phyloP scores from a whole-genome alignment of 2,113 vertebrate genomes.

The Tylochromis polylepis region DNA sequence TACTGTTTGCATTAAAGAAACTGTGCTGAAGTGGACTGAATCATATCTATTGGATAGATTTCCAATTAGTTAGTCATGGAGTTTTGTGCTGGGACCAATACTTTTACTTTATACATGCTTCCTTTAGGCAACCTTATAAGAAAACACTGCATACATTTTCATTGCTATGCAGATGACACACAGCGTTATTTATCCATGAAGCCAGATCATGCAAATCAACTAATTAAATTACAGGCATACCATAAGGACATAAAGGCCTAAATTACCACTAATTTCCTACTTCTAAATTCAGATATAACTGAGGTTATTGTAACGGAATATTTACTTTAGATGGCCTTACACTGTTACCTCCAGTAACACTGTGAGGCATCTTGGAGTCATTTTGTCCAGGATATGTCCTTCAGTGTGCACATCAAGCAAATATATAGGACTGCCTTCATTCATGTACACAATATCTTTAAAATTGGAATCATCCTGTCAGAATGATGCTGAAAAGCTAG shows the following conservation, averaged over 20 bases:
- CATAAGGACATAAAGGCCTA: neutral
- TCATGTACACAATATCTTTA: neutral
- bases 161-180: neutral
- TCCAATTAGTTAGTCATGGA: neutral
- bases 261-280: neutral
- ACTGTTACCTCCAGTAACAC: neutral
- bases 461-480: neutral
- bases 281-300: neutral
- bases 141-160: neutral
- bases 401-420: neutral
- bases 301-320: neutral
- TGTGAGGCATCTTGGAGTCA: neutral
- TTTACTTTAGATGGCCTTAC: neutral
- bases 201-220: neutral
- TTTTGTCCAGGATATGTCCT: neutral
- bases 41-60: neutral
- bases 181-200: neutral
- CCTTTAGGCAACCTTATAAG: neutral
- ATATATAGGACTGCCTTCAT: neutral
- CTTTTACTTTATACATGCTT: neutral
- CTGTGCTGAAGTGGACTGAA: neutral
- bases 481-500: neutral
- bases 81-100: neutral
- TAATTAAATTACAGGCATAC: neutral
- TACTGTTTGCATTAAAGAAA: neutral